Evolutionary conservation across 2,797 vertebrate species (phyloP), one percentile per base, ranked within the genome.

Genomic region (Thamnophis elegans): DNA sequence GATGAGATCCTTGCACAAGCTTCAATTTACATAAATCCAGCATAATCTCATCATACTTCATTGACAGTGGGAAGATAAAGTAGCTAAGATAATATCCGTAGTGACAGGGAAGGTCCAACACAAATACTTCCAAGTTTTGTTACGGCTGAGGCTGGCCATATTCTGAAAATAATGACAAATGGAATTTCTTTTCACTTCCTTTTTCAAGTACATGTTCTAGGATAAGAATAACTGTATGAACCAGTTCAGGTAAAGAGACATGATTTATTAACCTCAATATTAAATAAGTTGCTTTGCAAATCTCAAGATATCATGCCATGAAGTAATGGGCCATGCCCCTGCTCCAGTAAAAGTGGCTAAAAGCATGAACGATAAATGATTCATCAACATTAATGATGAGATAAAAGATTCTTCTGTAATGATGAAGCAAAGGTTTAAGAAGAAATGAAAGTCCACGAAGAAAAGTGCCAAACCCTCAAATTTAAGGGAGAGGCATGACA

Each of bases 191-290:
- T 25, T 92, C 68, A 42, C 93, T 56, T 94, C 36, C 94, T 93
- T 91, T 94, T 53, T 22, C 89, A 93, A 87, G 58, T 42, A 42
- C 42, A 42, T 8, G 7, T 89, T 47, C 62, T 92, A 91, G 92
- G 87, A 91, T 90, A 89, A 96, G 91, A 55, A 14, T 94, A 94
- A 94, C 59, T 59, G 28, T 93, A 85, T 59, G 95, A 93, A 95
- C 92, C 68, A 87, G 89, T 26, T 68, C 22, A 11, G n/a, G 87
- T 92, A 92, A 88, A 0, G 89, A 92, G 55, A 89, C 1, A 55
- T 73, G 22, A 1, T 91, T 3, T 94, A 93, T 92, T 92, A 93
- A 94, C 89, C 53, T 13, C 13, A 89, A 0, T 92, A 58, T 90
- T 7, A 89, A 94, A 32, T 92, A 56, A 58, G 7, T 89, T 26